Evolutionary conservation across 92 coral and sea anemone species (phyloP).

Genomic region (Epizoanthus fatuus): DNA sequence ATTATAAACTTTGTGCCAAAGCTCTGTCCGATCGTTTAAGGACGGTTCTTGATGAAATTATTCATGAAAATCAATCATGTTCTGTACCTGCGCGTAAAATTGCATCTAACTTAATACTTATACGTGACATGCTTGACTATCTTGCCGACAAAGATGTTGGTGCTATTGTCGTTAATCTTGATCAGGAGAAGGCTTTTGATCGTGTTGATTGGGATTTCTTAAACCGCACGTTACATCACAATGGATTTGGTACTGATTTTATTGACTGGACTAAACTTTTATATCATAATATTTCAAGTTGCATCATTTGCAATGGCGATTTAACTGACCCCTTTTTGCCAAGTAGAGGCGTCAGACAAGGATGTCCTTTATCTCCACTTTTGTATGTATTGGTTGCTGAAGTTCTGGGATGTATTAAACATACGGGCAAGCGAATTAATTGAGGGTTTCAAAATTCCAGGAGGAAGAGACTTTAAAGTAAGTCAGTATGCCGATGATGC

Average conservation of each 20-base stretch:
- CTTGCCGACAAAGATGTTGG: no score
- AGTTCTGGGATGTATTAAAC: neutral
- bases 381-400: neutral
- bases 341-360: neutral
- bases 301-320: neutral
- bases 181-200: conserved; percentile 22
- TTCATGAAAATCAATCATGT: no score
- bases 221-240: neutral
- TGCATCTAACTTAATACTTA: no score
- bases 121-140: no score
- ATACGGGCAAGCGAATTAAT: neutral
- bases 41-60: no score
- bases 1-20: no score
- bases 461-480: neutral
- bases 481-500: neutral
- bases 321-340: neutral
- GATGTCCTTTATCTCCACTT: conserved; percentile 3
- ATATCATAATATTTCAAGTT: neutral
- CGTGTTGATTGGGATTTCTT: conserved; percentile 6
- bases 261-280: neutral
- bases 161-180: neutral
- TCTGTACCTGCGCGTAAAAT: no score
- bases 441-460: neutral
- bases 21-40: no score
- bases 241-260: neutral